Evolutionary conservation across 2,888 invertebrate species (phyloP).

Genomic region (Adela reaumurella): DNA sequence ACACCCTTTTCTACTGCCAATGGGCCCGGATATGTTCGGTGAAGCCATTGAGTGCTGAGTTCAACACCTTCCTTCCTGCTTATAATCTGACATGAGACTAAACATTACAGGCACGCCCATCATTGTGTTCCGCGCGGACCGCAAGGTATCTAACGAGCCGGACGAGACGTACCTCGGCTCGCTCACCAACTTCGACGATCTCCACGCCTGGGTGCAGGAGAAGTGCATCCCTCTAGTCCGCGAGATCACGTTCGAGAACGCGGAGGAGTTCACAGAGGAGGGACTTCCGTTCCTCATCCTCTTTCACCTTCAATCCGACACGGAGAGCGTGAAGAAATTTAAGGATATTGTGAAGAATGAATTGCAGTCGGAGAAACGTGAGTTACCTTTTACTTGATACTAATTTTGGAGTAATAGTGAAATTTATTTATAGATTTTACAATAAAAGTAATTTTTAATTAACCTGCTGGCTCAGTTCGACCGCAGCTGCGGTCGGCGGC

Average conservation of each 20-base stretch:
- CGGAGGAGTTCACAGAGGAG: slow-evolving; percentile 97
- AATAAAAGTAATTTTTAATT: no score
- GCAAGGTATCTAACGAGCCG: slow-evolving; percentile 72
- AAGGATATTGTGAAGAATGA: slow-evolving; percentile 76
- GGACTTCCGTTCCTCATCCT: slow-evolving; percentile 96
- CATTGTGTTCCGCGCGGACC: slow-evolving; percentile 79
- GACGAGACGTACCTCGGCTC: slow-evolving; percentile 82
- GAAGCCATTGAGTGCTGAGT: no score
- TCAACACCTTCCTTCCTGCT: no score
- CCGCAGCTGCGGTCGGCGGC: no score
- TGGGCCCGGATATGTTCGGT: no score
- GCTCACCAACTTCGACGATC: slow-evolving; percentile 71
- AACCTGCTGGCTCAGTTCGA: no score
- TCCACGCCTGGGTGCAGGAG: slow-evolving; percentile 86
- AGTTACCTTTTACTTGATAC: slow-evolving; percentile 37
- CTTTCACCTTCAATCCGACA: slow-evolving; percentile 85
- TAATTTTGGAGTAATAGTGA: no score
- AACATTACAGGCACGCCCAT: slow-evolving; percentile 64
- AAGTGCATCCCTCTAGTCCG: slow-evolving; percentile 95
- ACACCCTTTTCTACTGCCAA: no score
- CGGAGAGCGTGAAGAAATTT: slow-evolving; percentile 79
- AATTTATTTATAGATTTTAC: no score
- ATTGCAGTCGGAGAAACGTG: slow-evolving; percentile 87
- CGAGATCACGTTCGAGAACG: slow-evolving; percentile 99
- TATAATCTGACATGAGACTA: not conserved